phyloP scores from a whole-genome alignment of 2,888 invertebrate species.

The Caradrina clavipalpis region DNA sequence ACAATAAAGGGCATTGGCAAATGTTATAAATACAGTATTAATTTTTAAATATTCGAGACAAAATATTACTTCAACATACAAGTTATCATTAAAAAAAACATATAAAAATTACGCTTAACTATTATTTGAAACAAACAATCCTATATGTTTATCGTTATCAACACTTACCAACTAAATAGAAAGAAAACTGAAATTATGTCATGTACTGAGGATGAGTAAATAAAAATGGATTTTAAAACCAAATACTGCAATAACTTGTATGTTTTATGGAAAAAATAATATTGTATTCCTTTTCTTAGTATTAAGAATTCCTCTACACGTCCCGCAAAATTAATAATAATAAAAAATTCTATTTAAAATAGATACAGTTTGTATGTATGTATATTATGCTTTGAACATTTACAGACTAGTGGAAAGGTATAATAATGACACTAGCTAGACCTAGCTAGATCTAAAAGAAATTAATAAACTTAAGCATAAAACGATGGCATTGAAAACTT shows the following conservation, averaged over 20 bases:
- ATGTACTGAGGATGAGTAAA: slow-evolving; percentile 16
- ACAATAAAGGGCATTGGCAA: not conserved
- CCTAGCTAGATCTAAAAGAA: slow-evolving; percentile 22
- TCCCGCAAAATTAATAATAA: not conserved
- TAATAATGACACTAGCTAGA: slow-evolving; percentile 20
- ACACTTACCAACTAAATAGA: slow-evolving; percentile 49
- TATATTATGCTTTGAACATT: slow-evolving; percentile 52
- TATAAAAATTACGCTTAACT: slow-evolving; percentile 51
- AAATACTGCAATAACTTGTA: slow-evolving; percentile 41
- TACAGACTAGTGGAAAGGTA: slow-evolving; percentile 47
- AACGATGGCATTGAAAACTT: slow-evolving; percentile 6
- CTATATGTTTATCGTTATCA: slow-evolving; percentile 29
- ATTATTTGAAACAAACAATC: slow-evolving; percentile 39
- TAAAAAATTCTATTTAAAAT: slow-evolving; percentile 22
- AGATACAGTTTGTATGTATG: slow-evolving; percentile 24
- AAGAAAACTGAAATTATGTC: slow-evolving; percentile 22
- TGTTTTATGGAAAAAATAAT: slow-evolving; percentile 10
- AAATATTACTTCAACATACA: slow-evolving; percentile 35
- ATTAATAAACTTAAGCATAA: slow-evolving; percentile 19
- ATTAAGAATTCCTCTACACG: not conserved
- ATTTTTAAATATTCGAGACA: slow-evolving; percentile 41
- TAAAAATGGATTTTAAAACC: slow-evolving; percentile 1
- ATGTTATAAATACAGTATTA: slow-evolving; percentile 1
- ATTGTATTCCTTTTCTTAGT: not conserved
- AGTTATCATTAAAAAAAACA: slow-evolving; percentile 29